Conservation (phyloP, 2,888 invertebrate species). For the Hyles lineata region DNA sequence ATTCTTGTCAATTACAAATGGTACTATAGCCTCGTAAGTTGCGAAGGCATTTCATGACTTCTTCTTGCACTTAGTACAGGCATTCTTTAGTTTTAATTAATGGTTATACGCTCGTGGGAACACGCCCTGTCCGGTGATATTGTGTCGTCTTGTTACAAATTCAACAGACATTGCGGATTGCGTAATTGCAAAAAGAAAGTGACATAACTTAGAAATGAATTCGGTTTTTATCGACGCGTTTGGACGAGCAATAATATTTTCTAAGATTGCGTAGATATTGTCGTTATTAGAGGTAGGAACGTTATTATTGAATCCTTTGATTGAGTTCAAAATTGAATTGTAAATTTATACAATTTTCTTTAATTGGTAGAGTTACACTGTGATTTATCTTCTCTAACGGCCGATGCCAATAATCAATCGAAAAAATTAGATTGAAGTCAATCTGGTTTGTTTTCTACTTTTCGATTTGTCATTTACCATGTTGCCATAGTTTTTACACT, state of each 20-base stretch:
- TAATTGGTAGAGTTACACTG: no score
- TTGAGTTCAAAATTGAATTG: neutral
- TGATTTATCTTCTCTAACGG: no score
- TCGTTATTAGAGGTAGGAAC: no score
- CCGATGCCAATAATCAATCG: no score
- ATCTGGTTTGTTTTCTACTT: no score
- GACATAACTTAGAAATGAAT: neutral
- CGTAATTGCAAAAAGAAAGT: slow-evolving; percentile 21
- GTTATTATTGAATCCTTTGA: neutral
- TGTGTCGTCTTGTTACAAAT: slow-evolving; percentile 5
- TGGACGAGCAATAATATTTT: no score
- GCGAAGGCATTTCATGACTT: slow-evolving; percentile 14
- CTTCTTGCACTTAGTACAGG: slow-evolving; percentile 21
- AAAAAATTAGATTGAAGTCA: no score
- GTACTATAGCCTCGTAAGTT: neutral
- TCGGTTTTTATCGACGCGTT: neutral
- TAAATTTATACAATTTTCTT: no score
- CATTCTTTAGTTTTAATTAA: slow-evolving; percentile 17
- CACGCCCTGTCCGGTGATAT: neutral
- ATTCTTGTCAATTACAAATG: slow-evolving; percentile 20
- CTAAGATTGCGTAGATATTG: no score
- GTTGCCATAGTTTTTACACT: no score
- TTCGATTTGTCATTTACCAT: no score
- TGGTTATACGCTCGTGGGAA: slow-evolving; percentile 24
- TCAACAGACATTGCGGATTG: neutral